These are phyloP conservation scores for Trissolcus japonicus DNA, from an alignment of 2,888 invertebrate species.

Conservation along the genomic window DNA sequence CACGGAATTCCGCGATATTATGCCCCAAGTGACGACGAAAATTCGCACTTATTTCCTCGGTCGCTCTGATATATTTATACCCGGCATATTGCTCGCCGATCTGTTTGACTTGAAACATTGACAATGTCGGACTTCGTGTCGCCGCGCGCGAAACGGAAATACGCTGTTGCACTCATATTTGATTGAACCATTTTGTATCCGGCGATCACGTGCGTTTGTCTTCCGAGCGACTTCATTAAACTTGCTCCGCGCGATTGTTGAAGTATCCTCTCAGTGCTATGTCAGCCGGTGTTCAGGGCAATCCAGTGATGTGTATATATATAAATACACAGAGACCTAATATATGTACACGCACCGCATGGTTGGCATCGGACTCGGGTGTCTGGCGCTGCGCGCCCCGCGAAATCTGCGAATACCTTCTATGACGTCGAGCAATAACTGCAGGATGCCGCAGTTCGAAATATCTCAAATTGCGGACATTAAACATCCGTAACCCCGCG, in stretches of 20 bases:
- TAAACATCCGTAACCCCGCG: conserved; percentile 29
- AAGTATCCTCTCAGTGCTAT: no score
- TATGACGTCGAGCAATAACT: conserved; percentile 30
- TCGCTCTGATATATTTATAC: conserved; percentile 7
- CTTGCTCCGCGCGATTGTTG: conserved; percentile 2
- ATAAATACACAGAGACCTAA: no score
- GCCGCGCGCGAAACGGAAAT: neutral
- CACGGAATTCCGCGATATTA: conserved; percentile 13
- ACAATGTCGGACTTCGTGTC: conserved; percentile 23
- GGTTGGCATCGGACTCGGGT: no score
- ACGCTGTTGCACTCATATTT: no score
- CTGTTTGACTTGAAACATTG: conserved; percentile 46
- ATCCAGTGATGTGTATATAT: no score
- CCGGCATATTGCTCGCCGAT: conserved; percentile 14
- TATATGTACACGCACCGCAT: no score
- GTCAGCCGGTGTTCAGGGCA: neutral
- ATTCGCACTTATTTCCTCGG: conserved; percentile 17
- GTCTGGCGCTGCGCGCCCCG: neutral
- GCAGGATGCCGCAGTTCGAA: conserved; percentile 18
- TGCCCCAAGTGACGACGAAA: conserved; percentile 3
- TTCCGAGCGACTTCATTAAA: conserved; percentile 22
- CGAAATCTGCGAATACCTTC: conserved; percentile 9
- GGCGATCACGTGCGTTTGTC: neutral
- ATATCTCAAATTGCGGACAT: conserved; percentile 44
- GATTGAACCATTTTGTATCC: neutral